Evolutionary conservation across 2,113 vertebrate genomes (phyloP).

Genomic region (Urocolius indicus): DNA sequence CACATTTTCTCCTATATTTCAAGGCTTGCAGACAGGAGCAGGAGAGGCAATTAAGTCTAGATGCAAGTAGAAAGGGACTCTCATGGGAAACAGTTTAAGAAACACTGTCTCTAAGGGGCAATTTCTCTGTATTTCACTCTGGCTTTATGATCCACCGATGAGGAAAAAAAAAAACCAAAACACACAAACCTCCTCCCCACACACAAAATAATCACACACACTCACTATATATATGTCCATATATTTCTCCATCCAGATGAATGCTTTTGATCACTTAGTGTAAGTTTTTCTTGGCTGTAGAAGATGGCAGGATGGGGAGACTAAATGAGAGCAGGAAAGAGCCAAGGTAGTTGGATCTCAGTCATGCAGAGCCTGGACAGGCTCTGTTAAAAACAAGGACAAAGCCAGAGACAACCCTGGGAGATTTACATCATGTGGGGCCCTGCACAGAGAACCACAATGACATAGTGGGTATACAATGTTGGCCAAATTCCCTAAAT

Average conservation of each 20-base stretch:
- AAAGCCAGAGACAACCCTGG: conserved; percentile 18
- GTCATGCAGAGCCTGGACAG: background rate
- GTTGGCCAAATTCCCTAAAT: background rate
- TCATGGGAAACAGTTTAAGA: conserved; percentile 12
- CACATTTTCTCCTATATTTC: background rate
- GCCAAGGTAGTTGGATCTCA: background rate
- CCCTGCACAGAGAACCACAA: background rate
- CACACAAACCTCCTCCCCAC: background rate
- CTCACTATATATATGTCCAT: background rate
- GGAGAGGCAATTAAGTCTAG: background rate
- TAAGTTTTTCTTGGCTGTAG: conserved; percentile 59
- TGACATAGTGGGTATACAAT: background rate
- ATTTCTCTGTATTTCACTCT: conserved; percentile 13
- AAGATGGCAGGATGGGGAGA: conserved; percentile 37
- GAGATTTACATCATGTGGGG: background rate
- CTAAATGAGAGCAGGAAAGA: conserved; percentile 11
- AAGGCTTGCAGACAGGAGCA: background rate
- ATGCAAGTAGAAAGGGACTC: background rate
- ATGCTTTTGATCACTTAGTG: conserved; percentile 57
- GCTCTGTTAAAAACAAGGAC: background rate
- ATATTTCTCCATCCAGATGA: conserved; percentile 38
- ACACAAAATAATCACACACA: background rate
- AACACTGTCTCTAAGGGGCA: conserved; percentile 31
- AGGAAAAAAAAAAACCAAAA: background rate
- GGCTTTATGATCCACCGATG: conserved; percentile 43